These are phyloP conservation scores for Styela clava DNA, from an alignment of 23 tunicate species.

Conservation along the genomic window DNA sequence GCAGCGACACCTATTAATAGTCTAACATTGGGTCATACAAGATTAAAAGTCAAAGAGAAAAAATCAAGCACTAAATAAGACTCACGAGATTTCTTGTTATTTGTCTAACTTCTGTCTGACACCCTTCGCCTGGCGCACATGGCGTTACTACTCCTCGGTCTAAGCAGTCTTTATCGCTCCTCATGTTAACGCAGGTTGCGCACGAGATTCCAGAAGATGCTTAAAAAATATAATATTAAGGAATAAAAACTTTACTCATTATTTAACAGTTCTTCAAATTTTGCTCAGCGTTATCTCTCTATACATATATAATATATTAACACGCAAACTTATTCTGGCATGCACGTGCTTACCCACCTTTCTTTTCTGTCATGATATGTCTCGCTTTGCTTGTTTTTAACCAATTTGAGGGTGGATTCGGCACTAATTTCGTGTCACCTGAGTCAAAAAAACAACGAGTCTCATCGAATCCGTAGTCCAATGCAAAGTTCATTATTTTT, in stretches of 20 bases:
- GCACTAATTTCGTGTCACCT: conserved; percentile 24
- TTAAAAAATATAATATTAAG: neutral
- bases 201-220: conserved; percentile 25
- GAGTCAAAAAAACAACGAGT: conserved; percentile 40
- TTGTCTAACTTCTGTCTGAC: conserved; percentile 56
- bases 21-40: no score
- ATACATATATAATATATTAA: no score
- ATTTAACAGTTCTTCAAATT: no score
- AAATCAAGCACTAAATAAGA: no score
- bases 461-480: conserved; percentile 27
- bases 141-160: neutral
- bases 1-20: no score
- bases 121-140: conserved; percentile 22
- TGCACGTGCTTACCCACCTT: no score
- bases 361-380: neutral
- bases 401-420: conserved; percentile 6
- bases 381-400: neutral
- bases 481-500: conserved; percentile 17
- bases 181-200: conserved; percentile 24
- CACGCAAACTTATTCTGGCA: no score
- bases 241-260: no score
- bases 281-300: no score
- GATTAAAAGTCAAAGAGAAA: no score
- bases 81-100: conserved; percentile 25
- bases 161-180: conserved; percentile 26